Evolutionary conservation across 1,140 invertebrate genomes (phyloP), one percentile per base, ranked within the genome.

Genomic region (Zophobas atratus): DNA sequence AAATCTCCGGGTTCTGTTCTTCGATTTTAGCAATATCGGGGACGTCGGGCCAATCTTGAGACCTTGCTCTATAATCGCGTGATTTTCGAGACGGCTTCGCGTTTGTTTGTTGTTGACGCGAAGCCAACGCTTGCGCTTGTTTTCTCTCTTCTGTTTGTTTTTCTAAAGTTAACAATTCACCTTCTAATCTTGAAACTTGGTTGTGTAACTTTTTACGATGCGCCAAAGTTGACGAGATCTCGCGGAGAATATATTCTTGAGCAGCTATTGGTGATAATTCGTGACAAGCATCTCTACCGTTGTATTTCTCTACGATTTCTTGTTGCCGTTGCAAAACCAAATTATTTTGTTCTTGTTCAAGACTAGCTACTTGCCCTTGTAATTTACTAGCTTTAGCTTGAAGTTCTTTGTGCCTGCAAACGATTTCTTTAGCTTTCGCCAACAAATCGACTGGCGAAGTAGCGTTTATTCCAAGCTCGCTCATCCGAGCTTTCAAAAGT

Each of bases 341-440:
- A 82, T 90, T 88, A 38, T 90, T 89, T 85, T 94, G 93, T 83
- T 94, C 93, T 77, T 89, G 90, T 86, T 95, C 93, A 77, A 93
- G 86, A 79, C 80, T 84, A 4, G 80, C 87, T 51, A 98, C 95
- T 88, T 97, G 93, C 32, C 91, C 90, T 84, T 97, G 94, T 49
- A 98, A 87, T 84, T 93, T 93, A 82, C 92, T 93, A 0, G 94
- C 94, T 86, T 96, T 94, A 51, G 93, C 92, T 88, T 98, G 96
- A 32, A 98, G 87, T 82, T 98, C 95, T 85, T 97, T 97, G 84
- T 98, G 96, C 46, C 94, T 89, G 53, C 95, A 90, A 3, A 98
- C 96, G 80, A 98, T 98, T 87, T 97, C 95, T 86, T 98, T 97
- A 36, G 96, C 95, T 87, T 97, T 96, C 0, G 93, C 92, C 6